Evolutionary conservation across 2,797 vertebrate genomes (phyloP), one percentile per base, ranked within the genome.

Genomic region (Scarus forsteni): DNA sequence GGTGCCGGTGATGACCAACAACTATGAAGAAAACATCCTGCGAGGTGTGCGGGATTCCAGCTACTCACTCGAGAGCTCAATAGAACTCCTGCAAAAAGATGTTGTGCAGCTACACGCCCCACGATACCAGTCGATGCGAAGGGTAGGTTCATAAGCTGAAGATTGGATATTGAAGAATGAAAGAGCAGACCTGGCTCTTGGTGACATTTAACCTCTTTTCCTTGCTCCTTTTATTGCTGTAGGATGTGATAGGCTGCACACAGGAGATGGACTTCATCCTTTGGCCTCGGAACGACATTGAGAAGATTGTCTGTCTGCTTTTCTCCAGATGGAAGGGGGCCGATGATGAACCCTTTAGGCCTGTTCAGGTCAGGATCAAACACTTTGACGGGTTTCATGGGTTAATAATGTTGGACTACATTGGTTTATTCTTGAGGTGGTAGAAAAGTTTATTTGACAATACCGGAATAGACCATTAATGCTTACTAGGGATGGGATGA

Each of bases 261-360:
- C 98, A 99, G 94, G 98, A 99, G 94, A 99, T 99, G 98, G 98
- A 99, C 94, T 99, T 99, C 94, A 99, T 99, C 94, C 97, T 99
- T 86, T 99, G 98, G 98, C 98, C 98, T 92, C 97, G 98, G 86
- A 99, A 99, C 56, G 98, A 99, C 89, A 99, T 99, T 89, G 98
- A 99, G 92, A 99, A 99, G 95, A 97, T 99, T 90, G 98, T 99
- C 91, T 99, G 98, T 96, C 97, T 99, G 95, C 95, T 99, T 85
- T 99, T 99, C 93, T 99, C 98, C 93, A 96, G 97, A 92, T 99
- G 98, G 98, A 99, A 99, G 92, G 98, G 98, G 92, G 97, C 96
- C 60, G 97, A 98, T 70, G 93, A 96, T 80, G 98, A 99, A 92
- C 97, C 98, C 90, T 99, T 97, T 87, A 96, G 98, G 97, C 98